Conservation (phyloP, 2,113 vertebrate species). For the Gymnorhina tibicen region DNA sequence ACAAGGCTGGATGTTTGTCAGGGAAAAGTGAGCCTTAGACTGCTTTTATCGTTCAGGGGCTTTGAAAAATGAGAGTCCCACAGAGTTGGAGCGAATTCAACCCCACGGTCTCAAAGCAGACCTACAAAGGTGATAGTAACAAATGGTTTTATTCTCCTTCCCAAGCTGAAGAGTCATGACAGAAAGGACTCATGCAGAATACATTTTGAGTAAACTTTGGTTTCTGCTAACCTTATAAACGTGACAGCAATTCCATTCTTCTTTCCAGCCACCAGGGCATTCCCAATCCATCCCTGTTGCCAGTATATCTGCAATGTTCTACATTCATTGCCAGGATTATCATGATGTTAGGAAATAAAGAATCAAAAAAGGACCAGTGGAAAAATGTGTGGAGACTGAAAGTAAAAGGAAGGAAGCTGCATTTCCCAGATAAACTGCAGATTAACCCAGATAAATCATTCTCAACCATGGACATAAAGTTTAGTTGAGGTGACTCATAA, state of each 20-base stretch:
- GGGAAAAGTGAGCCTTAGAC: neutral
- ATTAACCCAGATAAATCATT: neutral
- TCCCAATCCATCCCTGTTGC: neutral
- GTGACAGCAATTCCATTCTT: neutral
- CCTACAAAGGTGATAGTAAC: neutral
- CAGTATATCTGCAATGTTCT: neutral
- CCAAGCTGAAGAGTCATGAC: neutral
- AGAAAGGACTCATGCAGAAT: neutral
- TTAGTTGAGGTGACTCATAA: neutral
- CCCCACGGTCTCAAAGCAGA: neutral
- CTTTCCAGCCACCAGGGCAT: neutral
- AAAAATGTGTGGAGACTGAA: neutral
- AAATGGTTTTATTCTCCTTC: neutral
- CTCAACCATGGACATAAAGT: neutral
- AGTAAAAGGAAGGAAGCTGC: neutral
- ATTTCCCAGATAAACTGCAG: neutral
- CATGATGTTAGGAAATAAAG: neutral
- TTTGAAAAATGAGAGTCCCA: neutral
- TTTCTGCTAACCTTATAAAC: neutral
- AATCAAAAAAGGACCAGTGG: neutral
- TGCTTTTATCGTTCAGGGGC: neutral
- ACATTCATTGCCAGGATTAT: neutral
- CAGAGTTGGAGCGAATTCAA: neutral
- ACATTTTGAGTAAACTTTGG: neutral
- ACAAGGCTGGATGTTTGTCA: neutral